phyloP scores from a whole-genome alignment of 53 echinoderm and acorn worm species.

The Pentamera pediparva region DNA sequence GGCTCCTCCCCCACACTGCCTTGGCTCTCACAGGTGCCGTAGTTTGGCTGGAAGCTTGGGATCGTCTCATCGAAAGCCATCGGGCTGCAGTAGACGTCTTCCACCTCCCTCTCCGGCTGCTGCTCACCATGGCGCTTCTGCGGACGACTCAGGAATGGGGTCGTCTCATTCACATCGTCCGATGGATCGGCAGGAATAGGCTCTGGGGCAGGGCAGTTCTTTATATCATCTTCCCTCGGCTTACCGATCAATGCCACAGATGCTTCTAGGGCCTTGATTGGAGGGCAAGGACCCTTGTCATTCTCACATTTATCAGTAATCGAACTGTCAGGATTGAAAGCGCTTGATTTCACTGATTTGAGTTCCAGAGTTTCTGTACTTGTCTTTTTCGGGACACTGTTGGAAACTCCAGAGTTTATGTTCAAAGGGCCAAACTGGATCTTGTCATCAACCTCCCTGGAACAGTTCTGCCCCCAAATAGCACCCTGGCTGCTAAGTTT shows the following conservation, averaged over 20 bases:
- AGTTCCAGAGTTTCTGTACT: too few relatives aligned
- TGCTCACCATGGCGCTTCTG: slow-evolving; percentile 14
- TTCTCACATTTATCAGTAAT: neutral
- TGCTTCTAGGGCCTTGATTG: neutral
- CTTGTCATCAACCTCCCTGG: neutral
- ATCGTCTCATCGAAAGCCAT: neutral
- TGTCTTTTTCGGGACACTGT: neutral
- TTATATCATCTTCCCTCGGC: neutral
- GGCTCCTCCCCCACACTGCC: neutral
- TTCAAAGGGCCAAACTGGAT: neutral
- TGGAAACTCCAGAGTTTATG: neutral
- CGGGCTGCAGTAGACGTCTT: slow-evolving; percentile 9
- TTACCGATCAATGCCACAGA: neutral
- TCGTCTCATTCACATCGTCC: neutral
- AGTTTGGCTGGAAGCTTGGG: neutral
- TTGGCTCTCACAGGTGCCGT: neutral
- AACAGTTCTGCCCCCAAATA: neutral
- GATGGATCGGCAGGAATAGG: neutral
- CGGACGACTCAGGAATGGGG: slow-evolving; percentile 5
- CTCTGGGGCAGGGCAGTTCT: slow-evolving; percentile 12
- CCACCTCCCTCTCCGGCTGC: slow-evolving; percentile 1
- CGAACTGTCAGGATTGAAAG: too few relatives aligned
- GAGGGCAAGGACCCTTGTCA: neutral
- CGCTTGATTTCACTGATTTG: too few relatives aligned
- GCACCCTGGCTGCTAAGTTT: too few relatives aligned